phyloP scores from a whole-genome alignment of 2,113 vertebrate genomes.

The Nothobranchius kuhntae region DNA sequence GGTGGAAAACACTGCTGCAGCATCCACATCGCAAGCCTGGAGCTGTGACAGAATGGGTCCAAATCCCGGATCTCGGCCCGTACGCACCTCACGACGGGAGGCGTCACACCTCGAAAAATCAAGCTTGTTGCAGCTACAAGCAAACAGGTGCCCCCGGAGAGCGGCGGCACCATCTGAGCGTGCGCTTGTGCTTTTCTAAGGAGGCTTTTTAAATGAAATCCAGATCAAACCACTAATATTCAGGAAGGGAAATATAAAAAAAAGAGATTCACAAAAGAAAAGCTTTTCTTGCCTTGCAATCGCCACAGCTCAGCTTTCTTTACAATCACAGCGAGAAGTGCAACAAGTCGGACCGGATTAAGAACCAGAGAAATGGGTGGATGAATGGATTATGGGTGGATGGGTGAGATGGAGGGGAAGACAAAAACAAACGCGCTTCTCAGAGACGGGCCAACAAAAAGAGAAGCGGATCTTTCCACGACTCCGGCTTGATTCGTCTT shows the following conservation, averaged over 20 bases:
- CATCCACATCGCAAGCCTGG: neutral
- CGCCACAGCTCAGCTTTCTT: neutral
- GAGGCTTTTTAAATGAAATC: neutral
- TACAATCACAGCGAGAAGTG: conserved; percentile 4
- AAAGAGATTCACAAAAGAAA: neutral
- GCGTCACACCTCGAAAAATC: neutral
- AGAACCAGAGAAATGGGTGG: neutral
- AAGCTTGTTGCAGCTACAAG: neutral
- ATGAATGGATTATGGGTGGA: neutral
- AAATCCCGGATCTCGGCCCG: conserved; percentile 28
- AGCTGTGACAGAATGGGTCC: conserved; percentile 48
- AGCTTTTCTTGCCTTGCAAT: neutral
- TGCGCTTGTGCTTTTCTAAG: neutral
- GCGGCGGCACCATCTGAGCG: neutral
- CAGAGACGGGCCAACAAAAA: too few species aligned
- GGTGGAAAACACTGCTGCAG: conserved; percentile 26
- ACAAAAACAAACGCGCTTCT: neutral
- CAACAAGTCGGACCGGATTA: neutral
- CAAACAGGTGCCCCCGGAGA: neutral
- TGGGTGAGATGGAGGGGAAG: neutral
- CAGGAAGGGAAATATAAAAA: neutral
- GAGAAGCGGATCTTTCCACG: neutral
- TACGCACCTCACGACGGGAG: conserved; percentile 28
- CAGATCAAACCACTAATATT: neutral
- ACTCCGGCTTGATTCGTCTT: neutral